These are phyloP conservation scores for Typhlomys cinereus DNA, from an alignment of 2,113 vertebrate genomes.

Conservation along the genomic window DNA sequence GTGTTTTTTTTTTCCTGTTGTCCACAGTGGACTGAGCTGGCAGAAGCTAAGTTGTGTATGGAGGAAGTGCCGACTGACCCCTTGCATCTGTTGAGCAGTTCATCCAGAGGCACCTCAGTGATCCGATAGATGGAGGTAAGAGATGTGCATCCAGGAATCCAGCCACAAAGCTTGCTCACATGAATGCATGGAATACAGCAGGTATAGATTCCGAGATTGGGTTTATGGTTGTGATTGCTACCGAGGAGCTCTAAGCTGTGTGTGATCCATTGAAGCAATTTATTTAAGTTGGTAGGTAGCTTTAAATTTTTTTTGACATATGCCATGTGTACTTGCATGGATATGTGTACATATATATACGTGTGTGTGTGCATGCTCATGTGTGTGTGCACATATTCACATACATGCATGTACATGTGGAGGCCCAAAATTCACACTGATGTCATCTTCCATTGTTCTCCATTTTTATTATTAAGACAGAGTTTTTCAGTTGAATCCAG, in stretches of 20 bases:
- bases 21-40: not conserved
- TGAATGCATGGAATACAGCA: slow-evolving; percentile 28
- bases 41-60: not conserved
- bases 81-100: slow-evolving; percentile 49
- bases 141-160: slow-evolving; percentile 65
- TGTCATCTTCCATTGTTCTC: too few relatives aligned
- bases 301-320: too few relatives aligned
- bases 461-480: too few relatives aligned
- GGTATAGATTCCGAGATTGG: not conserved
- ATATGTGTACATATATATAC: too few relatives aligned
- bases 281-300: not conserved
- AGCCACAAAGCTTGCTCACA: not conserved
- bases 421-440: not conserved
- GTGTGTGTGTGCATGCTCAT: too few relatives aligned
- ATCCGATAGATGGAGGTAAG: slow-evolving; percentile 61
- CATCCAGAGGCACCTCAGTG: slow-evolving; percentile 29
- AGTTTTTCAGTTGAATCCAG: too few relatives aligned
- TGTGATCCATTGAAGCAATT: not conserved
- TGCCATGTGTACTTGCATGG: too few relatives aligned
- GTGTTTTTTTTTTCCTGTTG: not conserved
- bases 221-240: not conserved
- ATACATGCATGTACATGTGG: too few relatives aligned
- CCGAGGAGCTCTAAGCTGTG: not conserved
- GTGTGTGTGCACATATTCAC: too few relatives aligned
- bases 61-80: slow-evolving; percentile 7